Evolutionary conservation across 2,888 invertebrate species (phyloP).

Genomic region (Brassicogethes aeneus): DNA sequence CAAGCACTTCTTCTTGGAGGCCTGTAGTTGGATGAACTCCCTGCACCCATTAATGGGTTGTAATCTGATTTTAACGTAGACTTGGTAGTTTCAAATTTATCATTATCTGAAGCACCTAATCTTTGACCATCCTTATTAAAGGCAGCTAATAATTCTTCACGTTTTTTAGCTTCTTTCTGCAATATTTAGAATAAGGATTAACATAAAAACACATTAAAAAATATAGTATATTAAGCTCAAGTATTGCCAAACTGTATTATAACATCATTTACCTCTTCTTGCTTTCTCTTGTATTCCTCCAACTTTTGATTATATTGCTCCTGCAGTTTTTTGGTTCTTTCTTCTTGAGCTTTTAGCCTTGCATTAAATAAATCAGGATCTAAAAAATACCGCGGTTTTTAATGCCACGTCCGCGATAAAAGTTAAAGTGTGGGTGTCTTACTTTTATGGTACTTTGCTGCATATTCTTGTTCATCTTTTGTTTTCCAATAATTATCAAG

Average conservation of each 20-base stretch:
- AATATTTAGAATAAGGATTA: too few relatives aligned
- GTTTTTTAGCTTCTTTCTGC: constrained; percentile 32
- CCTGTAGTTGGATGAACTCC: constrained; percentile 30
- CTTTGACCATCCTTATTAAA: constrained; percentile 23
- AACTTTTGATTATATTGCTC: constrained; percentile 35
- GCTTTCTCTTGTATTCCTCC: constrained; percentile 30
- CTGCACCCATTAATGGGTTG: constrained; percentile 35
- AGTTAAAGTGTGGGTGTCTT: constrained; percentile 12
- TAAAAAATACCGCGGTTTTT: constrained; percentile 19
- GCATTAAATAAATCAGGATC: constrained; percentile 40
- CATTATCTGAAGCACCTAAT: constrained; percentile 23
- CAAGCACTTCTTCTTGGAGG: constrained; percentile 34
- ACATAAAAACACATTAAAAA: too few relatives aligned
- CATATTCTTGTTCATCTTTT: constrained; percentile 36
- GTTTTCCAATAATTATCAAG: constrained; percentile 31
- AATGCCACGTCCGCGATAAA: too few relatives aligned
- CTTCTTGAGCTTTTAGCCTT: constrained; percentile 35
- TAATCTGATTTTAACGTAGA: constrained; percentile 30
- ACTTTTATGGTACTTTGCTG: constrained; percentile 44
- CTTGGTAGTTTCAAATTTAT: constrained; percentile 2
- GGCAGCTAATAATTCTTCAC: constrained; percentile 22
- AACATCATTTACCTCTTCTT: constrained; percentile 34
- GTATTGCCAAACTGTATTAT: too few relatives aligned
- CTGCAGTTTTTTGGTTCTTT: constrained; percentile 38
- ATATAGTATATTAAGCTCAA: too few relatives aligned